Evolutionary conservation across 2,888 invertebrate species (phyloP).

Genomic region (Cryptophagus acutangulus): DNA sequence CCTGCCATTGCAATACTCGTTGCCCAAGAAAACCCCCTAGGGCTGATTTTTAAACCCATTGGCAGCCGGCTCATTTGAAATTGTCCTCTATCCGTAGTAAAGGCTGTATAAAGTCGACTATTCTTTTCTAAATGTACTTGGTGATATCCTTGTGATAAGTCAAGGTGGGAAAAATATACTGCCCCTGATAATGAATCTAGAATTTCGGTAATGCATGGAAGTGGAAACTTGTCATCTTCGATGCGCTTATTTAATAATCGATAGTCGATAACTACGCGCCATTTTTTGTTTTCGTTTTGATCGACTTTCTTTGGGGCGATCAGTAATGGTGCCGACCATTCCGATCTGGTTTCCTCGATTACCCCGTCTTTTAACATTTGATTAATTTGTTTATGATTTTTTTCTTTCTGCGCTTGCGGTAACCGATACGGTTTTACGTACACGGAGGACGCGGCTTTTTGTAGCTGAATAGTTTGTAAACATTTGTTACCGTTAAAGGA

Average conservation of each 20-base stretch:
- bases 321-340: too few relatives aligned
- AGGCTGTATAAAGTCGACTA: slow-evolving; percentile 26
- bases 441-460: too few relatives aligned
- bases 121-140: slow-evolving; percentile 22
- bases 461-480: too few relatives aligned
- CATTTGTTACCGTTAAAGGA: too few relatives aligned
- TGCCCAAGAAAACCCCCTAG: slow-evolving; percentile 25
- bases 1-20: slow-evolving; percentile 27
- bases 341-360: too few relatives aligned
- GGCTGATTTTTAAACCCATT: slow-evolving; percentile 28
- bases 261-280: too few relatives aligned
- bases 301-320: too few relatives aligned
- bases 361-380: too few relatives aligned
- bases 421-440: too few relatives aligned
- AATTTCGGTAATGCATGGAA: slow-evolving; percentile 24
- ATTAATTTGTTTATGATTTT: too few relatives aligned
- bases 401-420: too few relatives aligned
- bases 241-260: slow-evolving; percentile 20
- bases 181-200: slow-evolving; percentile 27
- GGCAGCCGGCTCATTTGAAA: slow-evolving; percentile 26
- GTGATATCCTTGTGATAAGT: slow-evolving; percentile 22
- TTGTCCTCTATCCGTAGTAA: slow-evolving; percentile 25
- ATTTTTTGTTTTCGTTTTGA: too few relatives aligned
- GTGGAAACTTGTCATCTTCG: slow-evolving; percentile 23
- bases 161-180: slow-evolving; percentile 15